Conservation (phyloP, 2,113 vertebrate genomes). For the Alces alces region DNA sequence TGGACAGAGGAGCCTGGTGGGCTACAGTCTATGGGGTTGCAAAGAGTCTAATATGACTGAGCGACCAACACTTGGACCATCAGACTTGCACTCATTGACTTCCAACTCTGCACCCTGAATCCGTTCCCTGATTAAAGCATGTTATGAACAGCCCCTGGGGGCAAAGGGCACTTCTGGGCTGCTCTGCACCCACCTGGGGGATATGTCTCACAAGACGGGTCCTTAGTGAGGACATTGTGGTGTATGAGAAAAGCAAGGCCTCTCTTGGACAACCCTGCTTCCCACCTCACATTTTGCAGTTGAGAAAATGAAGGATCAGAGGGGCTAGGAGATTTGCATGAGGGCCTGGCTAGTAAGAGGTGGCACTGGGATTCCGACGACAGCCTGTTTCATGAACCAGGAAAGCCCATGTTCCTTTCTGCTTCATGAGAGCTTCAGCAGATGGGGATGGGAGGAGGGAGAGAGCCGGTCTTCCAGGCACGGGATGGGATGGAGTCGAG, state of each 20-base stretch:
- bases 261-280: not conserved
- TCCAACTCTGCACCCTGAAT: not conserved
- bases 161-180: not conserved
- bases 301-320: not conserved
- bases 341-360: not conserved
- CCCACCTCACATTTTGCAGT: not conserved
- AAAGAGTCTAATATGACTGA: not conserved
- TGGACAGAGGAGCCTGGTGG: not conserved
- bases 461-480: not conserved
- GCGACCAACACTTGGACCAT: not conserved
- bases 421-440: not conserved
- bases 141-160: not conserved
- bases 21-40: not conserved
- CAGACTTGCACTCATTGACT: not conserved
- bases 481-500: not conserved
- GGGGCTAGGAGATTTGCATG: not conserved
- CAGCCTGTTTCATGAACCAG: not conserved
- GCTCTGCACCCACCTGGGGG: not conserved
- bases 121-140: not conserved
- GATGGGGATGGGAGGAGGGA: not conserved
- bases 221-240: not conserved
- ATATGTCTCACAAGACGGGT: not conserved
- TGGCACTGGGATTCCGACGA: not conserved
- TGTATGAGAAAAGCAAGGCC: not conserved
- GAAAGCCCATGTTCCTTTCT: not conserved